phyloP scores from a whole-genome alignment of 2,888 invertebrate species.

The Alviniconcha strummeri region DNA sequence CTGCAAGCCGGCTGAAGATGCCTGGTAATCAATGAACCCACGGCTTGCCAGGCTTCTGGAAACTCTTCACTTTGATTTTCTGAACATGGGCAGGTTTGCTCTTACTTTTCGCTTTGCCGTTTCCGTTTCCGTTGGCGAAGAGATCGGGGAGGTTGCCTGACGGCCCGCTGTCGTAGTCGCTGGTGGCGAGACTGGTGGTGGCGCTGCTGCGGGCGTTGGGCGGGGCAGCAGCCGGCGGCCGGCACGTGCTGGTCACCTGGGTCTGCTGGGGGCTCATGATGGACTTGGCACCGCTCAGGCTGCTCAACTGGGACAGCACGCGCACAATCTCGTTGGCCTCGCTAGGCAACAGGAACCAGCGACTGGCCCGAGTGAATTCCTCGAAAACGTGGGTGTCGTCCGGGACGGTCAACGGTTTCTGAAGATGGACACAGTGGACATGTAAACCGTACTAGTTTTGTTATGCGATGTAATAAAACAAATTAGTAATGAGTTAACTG shows the following conservation, averaged over 20 bases:
- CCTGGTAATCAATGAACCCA: no score
- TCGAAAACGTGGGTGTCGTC: conserved; percentile 86
- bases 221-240: not conserved
- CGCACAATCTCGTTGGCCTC: conserved; percentile 81
- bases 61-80: not conserved
- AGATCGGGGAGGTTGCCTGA: not conserved
- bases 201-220: not conserved
- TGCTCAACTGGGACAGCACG: conserved; percentile 35
- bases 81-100: not conserved
- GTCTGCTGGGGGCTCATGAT: conserved; percentile 44
- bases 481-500: no score
- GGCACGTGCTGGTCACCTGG: conserved; percentile 5
- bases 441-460: no score
- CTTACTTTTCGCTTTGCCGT: not conserved
- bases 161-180: not conserved
- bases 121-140: no score
- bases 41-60: not conserved
- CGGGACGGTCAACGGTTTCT: conserved; percentile 70
- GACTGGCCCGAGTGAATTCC: conserved; percentile 80
- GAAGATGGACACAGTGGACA: conserved; percentile 13
- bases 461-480: no score
- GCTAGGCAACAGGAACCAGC: conserved; percentile 93
- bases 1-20: no score
- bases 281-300: conserved; percentile 49
- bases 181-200: not conserved